Conservation (phyloP, 2,888 invertebrate genomes). For the Cheilosia grossa region DNA sequence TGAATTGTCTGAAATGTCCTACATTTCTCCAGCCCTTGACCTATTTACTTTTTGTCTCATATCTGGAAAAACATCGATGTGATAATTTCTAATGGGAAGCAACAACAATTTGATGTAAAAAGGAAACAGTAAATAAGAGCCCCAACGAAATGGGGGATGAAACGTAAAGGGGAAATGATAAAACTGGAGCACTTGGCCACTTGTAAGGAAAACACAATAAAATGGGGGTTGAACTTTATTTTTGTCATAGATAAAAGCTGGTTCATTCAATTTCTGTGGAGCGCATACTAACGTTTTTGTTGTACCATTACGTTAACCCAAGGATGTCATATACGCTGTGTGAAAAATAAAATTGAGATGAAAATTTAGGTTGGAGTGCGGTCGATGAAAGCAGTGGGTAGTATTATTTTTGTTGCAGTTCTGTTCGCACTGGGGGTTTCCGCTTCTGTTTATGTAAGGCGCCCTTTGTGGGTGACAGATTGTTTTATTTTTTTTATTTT, state of each 20-base stretch:
- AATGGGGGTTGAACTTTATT: constrained; percentile 46
- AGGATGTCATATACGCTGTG: constrained; percentile 40
- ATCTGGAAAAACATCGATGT: constrained; percentile 39
- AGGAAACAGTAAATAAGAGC: constrained; percentile 42
- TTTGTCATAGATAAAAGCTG: constrained; percentile 43
- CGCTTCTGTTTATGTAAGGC: constrained; percentile 51
- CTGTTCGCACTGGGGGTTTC: constrained; percentile 29
- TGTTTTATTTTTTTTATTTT: no score
- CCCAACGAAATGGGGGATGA: constrained; percentile 1
- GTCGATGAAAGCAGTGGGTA: constrained; percentile 16
- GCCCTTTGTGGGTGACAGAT: constrained; percentile 21
- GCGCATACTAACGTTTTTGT: constrained; percentile 63
- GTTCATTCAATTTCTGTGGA: constrained; percentile 57
- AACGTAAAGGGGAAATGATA: constrained; percentile 45
- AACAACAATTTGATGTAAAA: constrained; percentile 47
- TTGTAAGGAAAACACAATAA: constrained; percentile 62
- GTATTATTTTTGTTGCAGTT: constrained; percentile 41
- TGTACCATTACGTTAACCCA: constrained; percentile 58
- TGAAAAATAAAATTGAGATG: constrained; percentile 44
- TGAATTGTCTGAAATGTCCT: constrained; percentile 43
- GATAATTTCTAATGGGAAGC: constrained; percentile 24
- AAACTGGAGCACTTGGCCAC: constrained; percentile 68
- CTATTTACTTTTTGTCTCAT: constrained; percentile 52
- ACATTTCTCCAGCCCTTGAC: constrained; percentile 72
- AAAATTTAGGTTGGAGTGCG: constrained; percentile 31